Base-by-base conservation (phyloP, 2,888 invertebrate species). In the Amphipyra berbera region DNA sequence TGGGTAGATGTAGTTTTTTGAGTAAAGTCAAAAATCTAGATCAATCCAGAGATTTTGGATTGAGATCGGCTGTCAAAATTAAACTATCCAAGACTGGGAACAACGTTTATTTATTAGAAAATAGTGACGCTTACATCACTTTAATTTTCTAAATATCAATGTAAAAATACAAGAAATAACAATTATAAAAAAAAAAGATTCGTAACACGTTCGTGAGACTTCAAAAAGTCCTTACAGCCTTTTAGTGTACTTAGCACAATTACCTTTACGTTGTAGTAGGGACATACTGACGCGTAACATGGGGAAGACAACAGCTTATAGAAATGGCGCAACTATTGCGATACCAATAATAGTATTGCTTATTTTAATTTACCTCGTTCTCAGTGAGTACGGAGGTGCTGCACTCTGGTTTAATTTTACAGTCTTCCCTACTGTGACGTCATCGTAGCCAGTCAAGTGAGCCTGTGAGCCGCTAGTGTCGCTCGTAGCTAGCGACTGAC, bases 161-260 rank as follows among this genome's bases (percentile, higher is more conserved):
- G 49, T 73, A 63, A 64, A 61, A 64, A 62, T 67, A 70, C 45
- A 67, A 47, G 47, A 59, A 67, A 59, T 57, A 62, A 62, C 56
- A 40, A 53, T 38, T 55, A 60, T 56, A 58, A 47, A 63, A 68
- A 59, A 53, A 57, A 57, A 64, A 66, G 37, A 76, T 70, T 76
- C 67, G 62, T 62, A 56, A 64, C 64, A 78, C 35, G 44, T 73
- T 61, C 57, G 50, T 64, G 58, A 49, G 50, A 71, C 59, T 62
- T 64, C n/a, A 44, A 61, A 33, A 68, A 53, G 68, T 73, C 35
- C 8, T 67, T 55, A 68, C 67, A 78, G 75, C 75, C 78, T 70
- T 71, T 40, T 33, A 49, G 58, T 70, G 67, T 70, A 74, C 57
- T 76, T 67, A 74, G 64, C 58, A 77, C 66, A 58, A 52, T 48